Percentiles rank a stretch among this genome's conserved stretches.
Conservation (phyloP, 2,113 vertebrate species). For the Tachysurus fulvidraco region DNA sequence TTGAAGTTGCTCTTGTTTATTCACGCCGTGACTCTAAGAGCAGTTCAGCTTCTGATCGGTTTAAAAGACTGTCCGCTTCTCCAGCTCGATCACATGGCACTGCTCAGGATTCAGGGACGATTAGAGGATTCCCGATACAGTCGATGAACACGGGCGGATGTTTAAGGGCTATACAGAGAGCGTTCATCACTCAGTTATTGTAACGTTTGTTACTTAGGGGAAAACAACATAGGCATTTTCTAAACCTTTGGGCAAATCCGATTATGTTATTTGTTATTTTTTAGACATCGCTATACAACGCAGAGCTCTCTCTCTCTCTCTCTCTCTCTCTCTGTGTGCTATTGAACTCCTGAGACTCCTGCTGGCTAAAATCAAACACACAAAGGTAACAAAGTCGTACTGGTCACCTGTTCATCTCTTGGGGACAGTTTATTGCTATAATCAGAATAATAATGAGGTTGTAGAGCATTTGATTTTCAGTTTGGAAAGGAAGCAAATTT, state of each 20-base stretch:
- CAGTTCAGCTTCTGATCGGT: slow-evolving; percentile 27
- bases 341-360: slow-evolving; percentile 37
- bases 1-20: not conserved
- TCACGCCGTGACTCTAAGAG: slow-evolving; percentile 1
- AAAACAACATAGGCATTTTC: not conserved
- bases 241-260: not conserved
- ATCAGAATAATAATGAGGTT: not conserved
- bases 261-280: not conserved
- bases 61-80: slow-evolving; percentile 52
- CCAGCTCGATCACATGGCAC: slow-evolving; percentile 54
- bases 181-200: not conserved
- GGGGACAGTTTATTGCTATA: not conserved
- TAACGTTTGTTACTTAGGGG: not conserved
- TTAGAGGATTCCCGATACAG: slow-evolving; percentile 49
- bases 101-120: slow-evolving; percentile 52
- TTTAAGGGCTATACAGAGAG: not conserved
- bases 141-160: slow-evolving; percentile 13
- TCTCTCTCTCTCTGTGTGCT: too few species aligned
- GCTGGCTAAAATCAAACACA: slow-evolving; percentile 14
- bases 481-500: not conserved
- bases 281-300: not conserved
- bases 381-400: not conserved
- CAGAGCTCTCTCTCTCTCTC: too few species aligned
- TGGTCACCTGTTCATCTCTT: not conserved
- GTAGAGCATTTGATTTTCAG: not conserved